Base-by-base conservation (phyloP, 2,113 vertebrate species). In the Cyanoderma ruficeps region DNA sequence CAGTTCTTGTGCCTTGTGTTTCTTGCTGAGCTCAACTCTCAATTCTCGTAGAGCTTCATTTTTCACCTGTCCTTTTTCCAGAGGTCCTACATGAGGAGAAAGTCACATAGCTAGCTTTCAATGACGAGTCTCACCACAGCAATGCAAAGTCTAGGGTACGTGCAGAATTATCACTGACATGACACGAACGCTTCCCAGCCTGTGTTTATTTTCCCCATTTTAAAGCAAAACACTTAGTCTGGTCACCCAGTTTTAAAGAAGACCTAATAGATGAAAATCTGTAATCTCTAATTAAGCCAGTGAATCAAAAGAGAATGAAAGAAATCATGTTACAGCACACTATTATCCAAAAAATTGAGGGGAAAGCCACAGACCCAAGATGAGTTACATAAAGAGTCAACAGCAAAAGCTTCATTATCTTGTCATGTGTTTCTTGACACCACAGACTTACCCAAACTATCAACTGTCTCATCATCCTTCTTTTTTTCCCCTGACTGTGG, bases 381-480 rank as follows among this genome's bases (percentile, higher is more conserved):
- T 4, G 4, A 88, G 64, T 74, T 50, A 76, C 19, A 67, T 15
- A 17, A 75, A 81, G 17, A 69, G 16, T 23, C 42, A 61, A 47
- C 41, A 83, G 33, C 3, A 1, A 50, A 82, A 93, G 33, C 15
- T 89, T 79, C 49, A 9, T n/a, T 57, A 64, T 30, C 55, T 25
- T 21, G 1, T 39, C 41, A 57, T 30, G 11, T 20, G 16, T 74
- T 95, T 52, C 61, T 27, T 81, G 22, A 84, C 53, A 82, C 9
- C 23, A 86, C 23, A 88, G n/a, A 80, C 99, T 98, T 97, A 99
- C 99, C 99, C 87, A 99, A 97, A 94, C 99, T 99, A 98, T 99
- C 99, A 37, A 99, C 99, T 10, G 99, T 99, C 96, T 99, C 99
- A 77, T 99, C 99, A 56, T 99, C 99, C 65, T 99, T 99, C 97